These are phyloP conservation scores for Corythornis cristatus DNA, from an alignment of 2,113 vertebrate genomes.

Conservation along the genomic window DNA sequence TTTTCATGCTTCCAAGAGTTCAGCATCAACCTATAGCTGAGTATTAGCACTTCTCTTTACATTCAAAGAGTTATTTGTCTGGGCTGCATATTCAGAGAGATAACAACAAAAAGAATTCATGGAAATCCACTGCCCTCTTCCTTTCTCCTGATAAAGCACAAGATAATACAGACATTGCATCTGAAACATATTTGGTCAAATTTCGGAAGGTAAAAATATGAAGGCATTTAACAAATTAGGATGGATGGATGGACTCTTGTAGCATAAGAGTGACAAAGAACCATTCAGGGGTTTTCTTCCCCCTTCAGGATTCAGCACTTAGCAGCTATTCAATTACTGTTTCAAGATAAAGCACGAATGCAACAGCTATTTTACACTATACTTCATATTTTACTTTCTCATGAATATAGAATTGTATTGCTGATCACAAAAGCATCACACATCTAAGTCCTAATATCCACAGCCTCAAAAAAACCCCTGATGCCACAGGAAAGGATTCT, in stretches of 20 bases:
- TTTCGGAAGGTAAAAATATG: neutral
- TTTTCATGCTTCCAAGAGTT: neutral
- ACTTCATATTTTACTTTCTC: neutral
- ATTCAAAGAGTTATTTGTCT: neutral
- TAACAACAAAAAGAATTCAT: neutral
- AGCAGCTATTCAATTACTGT: constrained; percentile 35
- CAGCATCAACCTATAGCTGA: neutral
- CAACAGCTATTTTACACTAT: constrained; percentile 24
- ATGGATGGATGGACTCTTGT: neutral
- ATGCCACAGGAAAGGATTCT: neutral
- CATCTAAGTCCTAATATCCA: neutral
- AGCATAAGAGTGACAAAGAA: neutral
- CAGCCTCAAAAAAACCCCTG: neutral
- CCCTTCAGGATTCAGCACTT: constrained; percentile 4
- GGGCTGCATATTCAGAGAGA: neutral
- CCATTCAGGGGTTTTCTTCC: neutral
- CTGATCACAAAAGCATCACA: constrained; percentile 7
- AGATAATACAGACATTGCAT: neutral
- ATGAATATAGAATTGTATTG: neutral
- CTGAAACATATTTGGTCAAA: neutral
- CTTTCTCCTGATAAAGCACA: neutral
- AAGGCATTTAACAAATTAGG: constrained; percentile 17
- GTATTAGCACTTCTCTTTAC: neutral
- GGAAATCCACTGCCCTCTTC: neutral
- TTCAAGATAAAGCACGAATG: neutral